Evolutionary conservation across 2,113 vertebrate genomes (phyloP).

Genomic region (Neotragus pygmaeus): DNA sequence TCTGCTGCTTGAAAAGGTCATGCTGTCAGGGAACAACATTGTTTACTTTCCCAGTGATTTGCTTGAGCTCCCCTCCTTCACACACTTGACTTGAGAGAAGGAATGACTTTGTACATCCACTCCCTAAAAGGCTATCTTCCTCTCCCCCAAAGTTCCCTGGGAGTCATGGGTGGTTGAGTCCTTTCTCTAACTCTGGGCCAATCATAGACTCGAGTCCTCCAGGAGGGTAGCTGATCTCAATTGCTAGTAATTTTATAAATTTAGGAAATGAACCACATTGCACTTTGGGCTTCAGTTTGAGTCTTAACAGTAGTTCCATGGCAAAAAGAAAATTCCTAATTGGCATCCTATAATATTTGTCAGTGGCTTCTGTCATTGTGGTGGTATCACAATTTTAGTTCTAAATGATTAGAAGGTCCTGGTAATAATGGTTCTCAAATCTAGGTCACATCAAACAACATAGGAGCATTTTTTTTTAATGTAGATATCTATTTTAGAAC

Average conservation of each 20-base stretch:
- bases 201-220: not conserved
- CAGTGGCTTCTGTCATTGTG: not conserved
- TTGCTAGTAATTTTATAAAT: not conserved
- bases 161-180: not conserved
- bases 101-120: not conserved
- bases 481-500: not conserved
- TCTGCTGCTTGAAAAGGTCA: not conserved
- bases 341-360: not conserved
- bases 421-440: not conserved
- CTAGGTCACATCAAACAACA: not conserved
- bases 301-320: not conserved
- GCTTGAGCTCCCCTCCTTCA: not conserved
- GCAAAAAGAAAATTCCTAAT: not conserved
- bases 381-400: not conserved
- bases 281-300: not conserved
- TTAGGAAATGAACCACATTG: not conserved
- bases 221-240: not conserved
- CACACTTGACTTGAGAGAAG: not conserved
- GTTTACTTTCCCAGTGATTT: slow-evolving; percentile 32
- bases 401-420: not conserved
- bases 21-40: not conserved
- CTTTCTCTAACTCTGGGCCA: not conserved
- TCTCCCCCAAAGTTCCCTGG: not conserved
- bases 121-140: not conserved
- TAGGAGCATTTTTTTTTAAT: not conserved